A percentile compares a stretch with the other conserved stretches of the same genome.
Evolutionary conservation across 2,113 vertebrate genomes (phyloP).

Genomic region (Stercorarius parasiticus): DNA sequence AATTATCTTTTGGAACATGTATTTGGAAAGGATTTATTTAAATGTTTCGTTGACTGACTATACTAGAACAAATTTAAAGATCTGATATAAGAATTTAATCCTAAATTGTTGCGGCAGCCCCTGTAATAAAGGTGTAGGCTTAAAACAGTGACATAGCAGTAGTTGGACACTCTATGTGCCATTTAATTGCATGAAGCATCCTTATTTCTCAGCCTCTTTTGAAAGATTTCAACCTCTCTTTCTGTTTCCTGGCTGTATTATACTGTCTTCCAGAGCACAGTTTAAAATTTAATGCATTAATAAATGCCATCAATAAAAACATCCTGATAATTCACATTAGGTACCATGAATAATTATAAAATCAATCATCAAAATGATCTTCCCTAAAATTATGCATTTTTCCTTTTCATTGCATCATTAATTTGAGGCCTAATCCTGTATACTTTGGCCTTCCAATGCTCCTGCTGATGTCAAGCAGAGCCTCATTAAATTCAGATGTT

Average conservation of each 20-base stretch:
- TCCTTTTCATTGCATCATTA: slow-evolving; percentile 56
- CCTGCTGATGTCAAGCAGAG: slow-evolving; percentile 15
- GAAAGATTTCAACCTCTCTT: neutral
- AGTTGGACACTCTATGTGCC: neutral
- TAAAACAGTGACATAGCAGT: neutral
- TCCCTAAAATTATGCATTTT: slow-evolving; percentile 54
- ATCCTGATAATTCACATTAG: slow-evolving; percentile 47
- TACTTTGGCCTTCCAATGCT: neutral
- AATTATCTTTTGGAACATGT: neutral
- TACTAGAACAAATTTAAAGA: neutral
- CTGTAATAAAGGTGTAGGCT: neutral
- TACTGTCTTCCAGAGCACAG: slow-evolving; percentile 7
- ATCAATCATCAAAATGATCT: slow-evolving; percentile 63
- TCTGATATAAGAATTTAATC: neutral
- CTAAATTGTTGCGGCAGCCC: neutral
- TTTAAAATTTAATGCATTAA: slow-evolving; percentile 70
- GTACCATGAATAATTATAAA: slow-evolving; percentile 66
- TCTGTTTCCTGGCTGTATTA: slow-evolving; percentile 18
- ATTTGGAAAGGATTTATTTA: neutral
- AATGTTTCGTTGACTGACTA: neutral
- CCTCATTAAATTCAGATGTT: slow-evolving; percentile 39
- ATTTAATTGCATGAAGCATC: neutral
- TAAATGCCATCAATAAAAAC: slow-evolving; percentile 65
- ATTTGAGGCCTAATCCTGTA: slow-evolving; percentile 24
- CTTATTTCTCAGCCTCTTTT: slow-evolving; percentile 1